These are phyloP conservation scores for Ataeniobius toweri DNA, from an alignment of 2,797 vertebrate species.

Conservation along the genomic window DNA sequence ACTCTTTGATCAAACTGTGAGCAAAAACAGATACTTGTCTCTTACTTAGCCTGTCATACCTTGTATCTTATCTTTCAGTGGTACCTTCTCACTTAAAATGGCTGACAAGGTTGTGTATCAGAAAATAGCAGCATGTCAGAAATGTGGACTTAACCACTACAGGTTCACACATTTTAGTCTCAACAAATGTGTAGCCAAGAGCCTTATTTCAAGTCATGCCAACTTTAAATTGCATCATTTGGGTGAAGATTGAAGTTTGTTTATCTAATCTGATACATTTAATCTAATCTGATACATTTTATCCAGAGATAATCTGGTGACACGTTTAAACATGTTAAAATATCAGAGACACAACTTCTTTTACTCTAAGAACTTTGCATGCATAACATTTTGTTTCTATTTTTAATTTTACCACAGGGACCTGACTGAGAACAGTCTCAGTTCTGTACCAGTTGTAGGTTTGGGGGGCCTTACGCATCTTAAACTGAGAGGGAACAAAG, in stretches of 20 bases:
- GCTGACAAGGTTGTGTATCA: slow-evolving; percentile 25
- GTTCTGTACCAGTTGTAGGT: slow-evolving; percentile 84
- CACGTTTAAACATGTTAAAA: slow-evolving; percentile 38
- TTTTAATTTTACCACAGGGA: slow-evolving; percentile 77
- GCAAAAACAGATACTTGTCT: slow-evolving; percentile 59
- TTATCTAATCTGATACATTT: slow-evolving; percentile 48
- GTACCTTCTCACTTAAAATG: slow-evolving; percentile 2
- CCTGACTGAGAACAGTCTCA: slow-evolving; percentile 87
- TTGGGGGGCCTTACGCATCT: slow-evolving; percentile 88
- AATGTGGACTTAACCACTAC: slow-evolving; percentile 33
- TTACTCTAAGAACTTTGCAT: slow-evolving; percentile 8
- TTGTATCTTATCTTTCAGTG: slow-evolving; percentile 23
- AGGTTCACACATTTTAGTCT: slow-evolving; percentile 24
- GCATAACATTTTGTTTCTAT: slow-evolving; percentile 2
- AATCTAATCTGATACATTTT: slow-evolving; percentile 50
- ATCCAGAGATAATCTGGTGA: slow-evolving; percentile 36
- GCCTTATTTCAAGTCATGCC: slow-evolving; percentile 39
- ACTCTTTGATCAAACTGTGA: slow-evolving; percentile 92
- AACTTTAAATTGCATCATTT: slow-evolving; percentile 56
- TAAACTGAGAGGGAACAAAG: slow-evolving; percentile 90
- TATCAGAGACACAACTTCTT: slow-evolving; percentile 27
- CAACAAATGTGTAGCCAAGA: slow-evolving; percentile 37
- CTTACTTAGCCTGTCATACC: background rate
- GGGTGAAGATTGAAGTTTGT: slow-evolving; percentile 43
- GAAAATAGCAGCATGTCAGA: slow-evolving; percentile 37